Evolutionary conservation across 2,888 invertebrate species (phyloP), one percentile per base, ranked within the genome.

Genomic region (Polymixis lichenea): DNA sequence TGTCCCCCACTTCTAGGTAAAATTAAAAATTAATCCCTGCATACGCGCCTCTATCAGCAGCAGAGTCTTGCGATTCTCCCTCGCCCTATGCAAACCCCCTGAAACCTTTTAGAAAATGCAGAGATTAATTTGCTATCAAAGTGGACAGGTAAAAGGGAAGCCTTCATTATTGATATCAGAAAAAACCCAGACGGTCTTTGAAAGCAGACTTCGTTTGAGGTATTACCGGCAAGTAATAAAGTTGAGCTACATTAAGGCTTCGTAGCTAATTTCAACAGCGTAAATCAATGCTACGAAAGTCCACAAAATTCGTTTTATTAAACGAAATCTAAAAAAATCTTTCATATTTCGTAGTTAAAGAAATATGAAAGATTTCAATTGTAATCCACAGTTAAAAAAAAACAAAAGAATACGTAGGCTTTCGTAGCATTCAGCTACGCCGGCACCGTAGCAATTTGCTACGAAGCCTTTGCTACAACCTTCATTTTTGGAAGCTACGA

Each of bases 341-440:
- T n/a, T n/a, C n/a, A 64, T 25, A 46, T 28, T 58, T 64, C 9
- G 3, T 28, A 25, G 7, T 5, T 19, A n/a, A 7, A 38, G 15
- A 49, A 11, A 1, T 15, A 3, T 5, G n/a, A 43, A 46, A 13
- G 7, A 0, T 17, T 66, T 56, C n/a, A 78, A 49, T 28, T 19
- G 38, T 56, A 43, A 13, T 1, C 32, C n/a, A 53, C 13, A 22
- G 0, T 56, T 15, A 5, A 43, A 38, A 25, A 53, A 38, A 15
- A 1, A 19, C 2, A 0, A 22, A 25, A 19, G 0, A 25, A n/a
- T 46, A 69, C 51, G 56, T 66, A 76, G 68, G 11, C 22, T 55
- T 72, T 72, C 77, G 81, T 77, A 73, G 81, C 61, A n/a, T 9
- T 15, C 38, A n/a, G 62, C 77, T 81, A 81, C 77, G 77, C 49